Conservation (phyloP, 1,140 invertebrate species). For the Thereuonema tuberculata region DNA sequence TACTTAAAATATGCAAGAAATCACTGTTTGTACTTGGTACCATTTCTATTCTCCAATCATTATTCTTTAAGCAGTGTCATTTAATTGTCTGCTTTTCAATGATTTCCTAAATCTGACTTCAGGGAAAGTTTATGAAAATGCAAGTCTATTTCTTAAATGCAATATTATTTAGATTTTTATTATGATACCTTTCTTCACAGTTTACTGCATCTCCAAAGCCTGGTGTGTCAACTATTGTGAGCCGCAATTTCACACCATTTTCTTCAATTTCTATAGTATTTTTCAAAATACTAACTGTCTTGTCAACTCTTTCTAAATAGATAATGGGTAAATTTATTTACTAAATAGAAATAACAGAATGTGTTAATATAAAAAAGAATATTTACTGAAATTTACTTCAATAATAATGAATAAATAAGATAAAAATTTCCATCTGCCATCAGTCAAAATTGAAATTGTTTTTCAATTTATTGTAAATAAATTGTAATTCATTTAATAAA, state of each 20-base stretch:
- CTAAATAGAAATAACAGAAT: conserved; percentile 13
- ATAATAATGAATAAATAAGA: conserved; percentile 8
- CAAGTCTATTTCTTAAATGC: too few species aligned
- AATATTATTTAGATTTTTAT: too few species aligned
- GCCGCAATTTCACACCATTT: conserved; percentile 69
- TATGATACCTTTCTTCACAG: conserved; percentile 73
- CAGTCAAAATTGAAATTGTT: background rate
- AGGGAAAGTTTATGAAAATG: too few species aligned
- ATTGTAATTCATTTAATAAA: too few species aligned
- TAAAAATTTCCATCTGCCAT: background rate
- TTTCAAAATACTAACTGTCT: conserved; percentile 76
- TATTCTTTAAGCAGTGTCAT: too few species aligned
- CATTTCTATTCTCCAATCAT: too few species aligned
- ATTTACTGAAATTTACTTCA: background rate
- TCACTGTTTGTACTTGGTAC: too few species aligned
- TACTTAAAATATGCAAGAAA: too few species aligned
- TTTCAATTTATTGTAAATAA: too few species aligned
- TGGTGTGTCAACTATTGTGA: conserved; percentile 92
- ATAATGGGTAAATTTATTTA: background rate
- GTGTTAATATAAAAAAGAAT: conserved; percentile 4
- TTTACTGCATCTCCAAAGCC: conserved; percentile 92
- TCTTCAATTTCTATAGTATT: conserved; percentile 91
- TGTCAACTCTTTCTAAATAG: conserved; percentile 54
- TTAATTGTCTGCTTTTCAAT: too few species aligned
- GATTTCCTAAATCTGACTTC: too few species aligned